phyloP scores from a whole-genome alignment of 2,797 vertebrate species.

The Enoplosus armatus region DNA sequence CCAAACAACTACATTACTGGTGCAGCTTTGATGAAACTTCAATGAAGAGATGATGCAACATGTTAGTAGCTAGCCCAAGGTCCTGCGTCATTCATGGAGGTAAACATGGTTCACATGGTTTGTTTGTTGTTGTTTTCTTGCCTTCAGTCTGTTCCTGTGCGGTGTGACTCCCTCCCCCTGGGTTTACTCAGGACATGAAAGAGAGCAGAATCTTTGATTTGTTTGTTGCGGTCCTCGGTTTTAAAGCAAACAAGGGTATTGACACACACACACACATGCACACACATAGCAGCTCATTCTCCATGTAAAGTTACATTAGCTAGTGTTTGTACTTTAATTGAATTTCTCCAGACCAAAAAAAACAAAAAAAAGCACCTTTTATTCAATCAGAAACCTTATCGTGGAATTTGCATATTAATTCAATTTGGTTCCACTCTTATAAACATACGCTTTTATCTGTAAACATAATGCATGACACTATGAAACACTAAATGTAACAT shows the following conservation, averaged over 20 bases:
- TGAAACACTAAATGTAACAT: neutral
- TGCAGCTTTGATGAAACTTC: slow-evolving; percentile 45
- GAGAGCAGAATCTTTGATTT: slow-evolving; percentile 48
- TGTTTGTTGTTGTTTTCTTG: slow-evolving; percentile 47
- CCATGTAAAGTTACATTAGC: slow-evolving; percentile 51
- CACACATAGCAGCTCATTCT: slow-evolving; percentile 26
- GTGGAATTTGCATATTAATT: slow-evolving; percentile 51
- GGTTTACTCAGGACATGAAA: slow-evolving; percentile 47
- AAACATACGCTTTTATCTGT: slow-evolving; percentile 4
- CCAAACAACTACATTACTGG: slow-evolving; percentile 3
- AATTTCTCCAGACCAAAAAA: slow-evolving; percentile 34
- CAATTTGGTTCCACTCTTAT: slow-evolving; percentile 14
- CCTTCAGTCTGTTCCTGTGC: slow-evolving; percentile 36
- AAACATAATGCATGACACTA: neutral
- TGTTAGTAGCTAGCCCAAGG: slow-evolving; percentile 19
- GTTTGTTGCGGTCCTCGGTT: slow-evolving; percentile 28
- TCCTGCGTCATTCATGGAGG: slow-evolving; percentile 27
- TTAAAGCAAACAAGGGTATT: slow-evolving; percentile 40
- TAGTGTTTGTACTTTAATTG: slow-evolving; percentile 53
- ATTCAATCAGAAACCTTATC: slow-evolving; percentile 22
- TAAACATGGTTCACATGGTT: slow-evolving; percentile 37
- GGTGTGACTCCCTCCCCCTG: slow-evolving; percentile 9
- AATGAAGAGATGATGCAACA: slow-evolving; percentile 48
- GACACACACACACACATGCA: slow-evolving; percentile 13
- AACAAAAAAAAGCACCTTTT: slow-evolving; percentile 15